These are phyloP conservation scores for Littorina saxatilis DNA, from an alignment of 1,140 invertebrate species.

Conservation along the genomic window DNA sequence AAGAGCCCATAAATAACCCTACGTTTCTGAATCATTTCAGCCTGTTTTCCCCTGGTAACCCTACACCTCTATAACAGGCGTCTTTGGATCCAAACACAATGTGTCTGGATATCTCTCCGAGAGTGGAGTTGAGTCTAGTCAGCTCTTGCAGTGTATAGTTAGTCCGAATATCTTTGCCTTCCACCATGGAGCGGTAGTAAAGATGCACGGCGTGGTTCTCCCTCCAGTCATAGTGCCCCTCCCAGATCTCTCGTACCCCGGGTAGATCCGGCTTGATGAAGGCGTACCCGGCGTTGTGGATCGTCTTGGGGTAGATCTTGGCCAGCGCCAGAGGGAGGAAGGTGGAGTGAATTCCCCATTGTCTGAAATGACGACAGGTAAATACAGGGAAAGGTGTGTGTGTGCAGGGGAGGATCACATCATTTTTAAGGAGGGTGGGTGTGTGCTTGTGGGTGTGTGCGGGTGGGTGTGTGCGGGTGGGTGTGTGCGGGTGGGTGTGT, in stretches of 20 bases:
- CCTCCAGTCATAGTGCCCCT: slow-evolving; percentile 26
- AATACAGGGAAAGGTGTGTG: too few species aligned
- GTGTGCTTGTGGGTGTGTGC: slow-evolving; percentile 17
- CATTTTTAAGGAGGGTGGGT: not conserved
- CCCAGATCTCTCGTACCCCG: slow-evolving; percentile 17
- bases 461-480: not conserved
- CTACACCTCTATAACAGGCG: not conserved
- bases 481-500: not conserved
- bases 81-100: slow-evolving; percentile 33
- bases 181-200: slow-evolving; percentile 31
- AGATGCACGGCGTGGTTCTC: slow-evolving; percentile 35
- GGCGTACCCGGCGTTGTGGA: slow-evolving; percentile 36
- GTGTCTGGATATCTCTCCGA: slow-evolving; percentile 39
- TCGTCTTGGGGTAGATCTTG: slow-evolving; percentile 12
- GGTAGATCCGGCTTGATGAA: slow-evolving; percentile 39
- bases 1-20: not conserved
- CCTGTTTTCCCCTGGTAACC: not conserved
- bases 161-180: not conserved
- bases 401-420: too few species aligned
- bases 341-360: slow-evolving; percentile 47
- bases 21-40: not conserved
- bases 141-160: slow-evolving; percentile 25
- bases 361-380: not conserved
- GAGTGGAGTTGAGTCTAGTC: slow-evolving; percentile 15
- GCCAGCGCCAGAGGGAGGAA: slow-evolving; percentile 35